A percentile compares a stretch with the other conserved stretches of the same genome.
These are phyloP conservation scores for Brenthis ino DNA, from an alignment of 2,888 invertebrate species.

Conservation along the genomic window DNA sequence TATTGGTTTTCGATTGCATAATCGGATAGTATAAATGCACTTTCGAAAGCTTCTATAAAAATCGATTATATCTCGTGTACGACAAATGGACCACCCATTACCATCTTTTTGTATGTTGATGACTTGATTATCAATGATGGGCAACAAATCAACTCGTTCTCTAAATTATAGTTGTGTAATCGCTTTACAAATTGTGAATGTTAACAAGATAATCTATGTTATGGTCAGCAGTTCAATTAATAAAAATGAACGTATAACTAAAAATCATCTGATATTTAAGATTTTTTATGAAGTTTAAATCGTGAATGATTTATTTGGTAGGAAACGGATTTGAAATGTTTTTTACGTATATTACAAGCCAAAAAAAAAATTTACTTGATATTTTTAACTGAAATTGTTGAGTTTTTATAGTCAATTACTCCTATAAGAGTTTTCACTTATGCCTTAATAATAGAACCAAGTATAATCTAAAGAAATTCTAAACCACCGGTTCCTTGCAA, in stretches of 20 bases:
- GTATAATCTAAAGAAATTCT: slow-evolving; percentile 41
- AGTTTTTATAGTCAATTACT: not conserved
- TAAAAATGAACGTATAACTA: too few species aligned
- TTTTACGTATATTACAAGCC: too few species aligned
- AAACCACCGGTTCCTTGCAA: slow-evolving; percentile 38
- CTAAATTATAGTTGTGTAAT: slow-evolving; percentile 23
- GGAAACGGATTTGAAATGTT: too few species aligned
- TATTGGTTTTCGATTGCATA: slow-evolving; percentile 16
- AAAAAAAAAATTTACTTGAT: too few species aligned
- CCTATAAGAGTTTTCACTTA: slow-evolving; percentile 9
- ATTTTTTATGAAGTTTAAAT: too few species aligned
- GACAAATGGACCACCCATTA: slow-evolving; percentile 35
- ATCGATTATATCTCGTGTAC: slow-evolving; percentile 26
- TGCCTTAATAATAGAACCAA: slow-evolving; percentile 20
- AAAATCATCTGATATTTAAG: too few species aligned
- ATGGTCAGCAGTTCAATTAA: not conserved
- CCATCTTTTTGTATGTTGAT: slow-evolving; percentile 33
- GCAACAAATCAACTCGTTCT: slow-evolving; percentile 14
- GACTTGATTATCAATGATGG: slow-evolving; percentile 30
- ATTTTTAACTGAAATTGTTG: not conserved
- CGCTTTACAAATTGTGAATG: slow-evolving; percentile 29
- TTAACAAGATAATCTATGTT: slow-evolving; percentile 11
- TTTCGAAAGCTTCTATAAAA: slow-evolving; percentile 21
- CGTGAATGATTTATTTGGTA: too few species aligned
- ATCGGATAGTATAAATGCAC: slow-evolving; percentile 9